Conservation (phyloP, 2,888 invertebrate genomes). For the Pheosia gnoma region DNA sequence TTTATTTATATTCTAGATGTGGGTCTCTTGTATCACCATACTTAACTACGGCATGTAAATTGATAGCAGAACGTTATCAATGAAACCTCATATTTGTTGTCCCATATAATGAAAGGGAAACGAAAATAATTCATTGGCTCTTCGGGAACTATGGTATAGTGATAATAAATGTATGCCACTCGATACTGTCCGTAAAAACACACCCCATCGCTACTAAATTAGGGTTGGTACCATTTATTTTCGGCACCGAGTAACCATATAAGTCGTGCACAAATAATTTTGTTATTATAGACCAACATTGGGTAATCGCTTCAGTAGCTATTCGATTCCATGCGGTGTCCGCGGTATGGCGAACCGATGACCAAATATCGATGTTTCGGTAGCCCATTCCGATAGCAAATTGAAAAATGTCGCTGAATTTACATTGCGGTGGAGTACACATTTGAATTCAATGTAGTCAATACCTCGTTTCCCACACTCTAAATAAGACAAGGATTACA, state of each 20-base stretch:
- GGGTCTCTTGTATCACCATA: no score
- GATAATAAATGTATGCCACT: not conserved
- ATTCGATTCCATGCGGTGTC: constrained; percentile 69
- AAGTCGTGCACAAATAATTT: constrained; percentile 50
- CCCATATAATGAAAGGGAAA: no score
- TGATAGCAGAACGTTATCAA: no score
- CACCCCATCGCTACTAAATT: constrained; percentile 8
- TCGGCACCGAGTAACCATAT: constrained; percentile 6
- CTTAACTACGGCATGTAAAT: no score
- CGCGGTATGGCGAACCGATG: constrained; percentile 57
- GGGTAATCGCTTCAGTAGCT: constrained; percentile 55
- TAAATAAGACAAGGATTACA: not conserved
- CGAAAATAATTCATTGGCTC: no score
- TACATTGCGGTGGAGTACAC: constrained; percentile 19
- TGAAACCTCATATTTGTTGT: no score
- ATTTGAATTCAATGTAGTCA: not conserved
- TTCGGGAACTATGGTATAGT: no score
- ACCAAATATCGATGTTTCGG: constrained; percentile 64
- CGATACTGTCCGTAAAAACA: not conserved
- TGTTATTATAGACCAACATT: constrained; percentile 53
- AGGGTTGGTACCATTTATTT: constrained; percentile 11
- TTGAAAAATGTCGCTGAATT: constrained; percentile 54
- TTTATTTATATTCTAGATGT: no score
- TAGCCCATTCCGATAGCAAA: constrained; percentile 50
- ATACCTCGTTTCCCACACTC: constrained; percentile 19